Evolutionary conservation across 92 coral and sea anemone species (phyloP), one percentile per base, ranked within the genome.

Genomic region (Zoanthus gigantus): DNA sequence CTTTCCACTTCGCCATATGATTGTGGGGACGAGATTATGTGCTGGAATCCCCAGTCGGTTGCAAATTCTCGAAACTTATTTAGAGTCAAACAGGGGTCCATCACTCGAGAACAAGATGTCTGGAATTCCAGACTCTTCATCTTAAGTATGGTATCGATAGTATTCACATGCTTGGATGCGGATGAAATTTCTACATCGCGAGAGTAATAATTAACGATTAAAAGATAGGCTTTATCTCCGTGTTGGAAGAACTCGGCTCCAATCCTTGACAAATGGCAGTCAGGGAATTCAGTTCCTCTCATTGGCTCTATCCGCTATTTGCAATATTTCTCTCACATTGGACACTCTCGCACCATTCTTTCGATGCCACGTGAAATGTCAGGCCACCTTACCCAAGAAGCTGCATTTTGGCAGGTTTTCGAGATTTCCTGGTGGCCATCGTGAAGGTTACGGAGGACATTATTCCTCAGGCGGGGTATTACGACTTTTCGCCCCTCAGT

Each of bases 61-160:
- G 80, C 63, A 58, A 88, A 82, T 18, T 71, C n/a, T 9, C 16
- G 66, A 50, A 83, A 83, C 84, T 83, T 88, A 28, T 66, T 78
- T 23, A n/a, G 23, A 23, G 23, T 23, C 23, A 23, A 23, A 23
- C 23, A 0, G 23, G 23, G 23, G 23, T 23, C 23, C 23, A 23
- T 23, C 23, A 23, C 23, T 23, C 23, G 23, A 23, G 23, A 23
- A 23, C 23, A 23, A 23, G 23, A 23, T 23, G 23, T 23, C 23
- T 23, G 23, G 23, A 23, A 23, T 23, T 23, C 23, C 23, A 23
- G 23, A 23, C 23, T 23, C 23, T 23, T 76, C 17, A 85, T 16
- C 61, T 84, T 82, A 28, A 54, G 60, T 79, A 90, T 68, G 32
- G 82, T 84, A 56, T 67, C 85, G 82, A 73, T 54, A 17, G 92